Evolutionary conservation across 1,140 invertebrate genomes (phyloP).

Genomic region (Gyrodactylus salaris): DNA sequence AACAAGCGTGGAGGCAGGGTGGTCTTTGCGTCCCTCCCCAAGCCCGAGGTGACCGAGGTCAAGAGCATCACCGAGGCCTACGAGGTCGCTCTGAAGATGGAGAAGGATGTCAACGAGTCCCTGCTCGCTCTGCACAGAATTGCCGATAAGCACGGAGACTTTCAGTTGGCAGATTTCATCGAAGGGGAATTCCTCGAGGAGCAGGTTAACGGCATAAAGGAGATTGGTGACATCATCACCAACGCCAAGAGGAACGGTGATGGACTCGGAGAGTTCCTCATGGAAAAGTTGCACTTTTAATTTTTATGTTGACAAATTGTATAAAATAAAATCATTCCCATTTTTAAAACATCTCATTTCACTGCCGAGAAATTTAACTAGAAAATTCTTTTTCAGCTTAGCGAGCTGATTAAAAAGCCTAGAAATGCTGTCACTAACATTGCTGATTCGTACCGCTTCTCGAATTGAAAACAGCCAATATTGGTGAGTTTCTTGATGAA

Average conservation of each 20-base stretch:
- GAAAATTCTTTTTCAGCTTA: background rate
- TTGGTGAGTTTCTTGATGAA: background rate
- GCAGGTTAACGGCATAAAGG: constrained; percentile 27
- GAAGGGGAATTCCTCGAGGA: constrained; percentile 24
- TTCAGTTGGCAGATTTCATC: constrained; percentile 9
- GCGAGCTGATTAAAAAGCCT: background rate
- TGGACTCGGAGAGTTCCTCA: constrained; percentile 29
- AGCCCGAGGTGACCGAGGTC: background rate
- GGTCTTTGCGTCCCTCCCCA: constrained; percentile 11
- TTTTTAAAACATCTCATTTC: background rate
- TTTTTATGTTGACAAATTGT: background rate
- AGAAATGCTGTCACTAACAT: background rate
- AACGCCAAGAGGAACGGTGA: constrained; percentile 27
- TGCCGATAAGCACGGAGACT: constrained; percentile 30
- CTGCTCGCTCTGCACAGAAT: constrained; percentile 33
- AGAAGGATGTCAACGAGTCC: background rate
- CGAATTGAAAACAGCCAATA: background rate
- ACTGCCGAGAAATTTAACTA: background rate
- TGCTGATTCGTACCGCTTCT: background rate
- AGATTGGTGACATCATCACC: constrained; percentile 26
- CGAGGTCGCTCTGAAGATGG: background rate
- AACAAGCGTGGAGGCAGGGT: constrained; percentile 42
- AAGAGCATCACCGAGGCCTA: background rate
- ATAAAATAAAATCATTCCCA: background rate
- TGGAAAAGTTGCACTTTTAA: constrained; percentile 18